Base-by-base conservation (phyloP, 2,113 vertebrate genomes). In the Ptychochromis oligacanthus region DNA sequence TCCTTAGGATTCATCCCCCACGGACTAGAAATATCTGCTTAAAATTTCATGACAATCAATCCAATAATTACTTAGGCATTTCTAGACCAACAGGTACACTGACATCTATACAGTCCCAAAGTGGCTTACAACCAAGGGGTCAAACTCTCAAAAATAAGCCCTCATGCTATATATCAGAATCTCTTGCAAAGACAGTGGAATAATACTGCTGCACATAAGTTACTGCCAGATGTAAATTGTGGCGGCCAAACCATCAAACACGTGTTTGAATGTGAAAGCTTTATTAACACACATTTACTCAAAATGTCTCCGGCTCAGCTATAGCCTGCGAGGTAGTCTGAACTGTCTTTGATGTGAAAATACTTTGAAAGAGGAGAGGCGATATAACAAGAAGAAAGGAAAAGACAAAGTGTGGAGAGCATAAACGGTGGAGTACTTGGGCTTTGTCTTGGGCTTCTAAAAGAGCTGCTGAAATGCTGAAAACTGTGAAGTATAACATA, bases 271-370 rank as follows among this genome's bases (percentile, higher is more conserved):
- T 59, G 24, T 26, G 8, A 67, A 80, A 57, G 62, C 52, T 84
- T 72, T 80, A 34, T 58, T 77, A 54, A 18, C 31, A 54, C 1
- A 52, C 83, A 70, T 87, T 79, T 67, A 56, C 75, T 75, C 24
- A 70, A 80, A 85, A 81, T 12, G 64, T 79, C 75, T 74, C 28
- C 43, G 57, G 72, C 72, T 87, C 38, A 65, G 81, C 78, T 61
- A 4, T 57, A n/a, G 82, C 77, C 60, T 62, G 57, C 13, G 8
- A 70, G 20, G 75, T 70, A 75, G 14, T 60, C 58, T 6, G 3
- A 70, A 60, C 57, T 18, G 55, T 52, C 82, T 90, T 77, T 88
- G 79, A 88, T 79, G 74, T 85, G 72, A 87, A 75, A 75, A 79
- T 56, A 67, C 46, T 84, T 87, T 82, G 77, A 84, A 88, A 81